Base-by-base conservation (phyloP, 2,888 invertebrate species). In the Catocala nupta region DNA sequence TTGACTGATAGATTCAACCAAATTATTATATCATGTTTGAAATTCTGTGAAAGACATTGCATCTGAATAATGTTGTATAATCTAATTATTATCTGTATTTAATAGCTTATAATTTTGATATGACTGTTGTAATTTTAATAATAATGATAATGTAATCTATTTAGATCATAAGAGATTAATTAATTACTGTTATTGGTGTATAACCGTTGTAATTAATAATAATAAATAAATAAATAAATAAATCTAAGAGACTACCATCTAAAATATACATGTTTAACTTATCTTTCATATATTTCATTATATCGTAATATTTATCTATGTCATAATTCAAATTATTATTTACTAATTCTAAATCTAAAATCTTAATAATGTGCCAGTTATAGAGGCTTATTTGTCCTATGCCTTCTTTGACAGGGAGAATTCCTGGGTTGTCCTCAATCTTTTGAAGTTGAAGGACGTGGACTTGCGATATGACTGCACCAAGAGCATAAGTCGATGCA, bases 381-480 rank as follows among this genome's bases (percentile, higher is more conserved):
- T 52, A 39, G 8, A 42, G 5, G 10, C 43, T 43, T 10, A 43
- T 10, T 10, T 11, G 5, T 43, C 10, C 43, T 11, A 11, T 13
- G 16, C 71, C 75, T 63, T 73, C 53, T 13, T 67, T 70, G 39
- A 77, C 55, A 2, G 71, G 74, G 3, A 75, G 62, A 11, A 77
- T 50, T 47, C 71, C 70, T 7, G 70, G 71, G 52, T 73, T 73
- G 5, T 70, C 63, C 12, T 75, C 64, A 68, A 75, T 60, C 52
- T 47, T 57, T 65, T 75, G 73, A 16, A 76, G 75, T 59, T 69
- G 71, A 72, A 75, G 76, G 63, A 63, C 70, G 69, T 55, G 70
- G 63, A 9, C 60, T 33, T 13, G 57, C 1, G 57, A 57, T 10
- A 57, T 8, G 8, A 57, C 57, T 36, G 56, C 53, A 16, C 54